phyloP scores from a whole-genome alignment of 2,888 invertebrate genomes.

The Andrena bucephala region DNA sequence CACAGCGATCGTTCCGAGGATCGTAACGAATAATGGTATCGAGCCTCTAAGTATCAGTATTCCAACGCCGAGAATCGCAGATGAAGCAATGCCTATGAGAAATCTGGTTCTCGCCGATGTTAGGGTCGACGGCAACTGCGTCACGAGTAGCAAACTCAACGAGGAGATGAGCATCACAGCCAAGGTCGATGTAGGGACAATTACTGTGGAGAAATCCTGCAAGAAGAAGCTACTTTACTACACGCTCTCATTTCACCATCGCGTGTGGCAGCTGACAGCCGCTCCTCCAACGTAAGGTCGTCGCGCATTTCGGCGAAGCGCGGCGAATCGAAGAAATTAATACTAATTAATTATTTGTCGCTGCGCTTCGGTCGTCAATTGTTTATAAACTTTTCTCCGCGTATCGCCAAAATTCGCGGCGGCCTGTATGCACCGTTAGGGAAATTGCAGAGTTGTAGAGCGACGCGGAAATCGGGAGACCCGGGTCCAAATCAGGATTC shows the following conservation, averaged over 20 bases:
- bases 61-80: conserved; percentile 87
- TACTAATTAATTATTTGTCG: too few relatives aligned
- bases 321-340: too few relatives aligned
- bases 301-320: too few relatives aligned
- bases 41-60: conserved; percentile 88
- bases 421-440: too few relatives aligned
- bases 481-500: too few relatives aligned
- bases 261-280: not conserved
- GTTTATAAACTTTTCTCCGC: too few relatives aligned
- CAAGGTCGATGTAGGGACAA: conserved; percentile 85
- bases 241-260: not conserved
- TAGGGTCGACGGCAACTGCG: conserved; percentile 79
- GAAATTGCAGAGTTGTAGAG: too few relatives aligned
- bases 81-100: conserved; percentile 87
- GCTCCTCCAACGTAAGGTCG: too few relatives aligned
- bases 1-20: conserved; percentile 90
- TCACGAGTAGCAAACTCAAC: conserved; percentile 87
- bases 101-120: conserved; percentile 74
- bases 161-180: conserved; percentile 88
- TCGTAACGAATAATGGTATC: conserved; percentile 89
- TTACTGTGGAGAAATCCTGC: conserved; percentile 86
- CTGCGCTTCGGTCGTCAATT: too few relatives aligned
- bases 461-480: too few relatives aligned
- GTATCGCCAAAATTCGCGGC: too few relatives aligned
- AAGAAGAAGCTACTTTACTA: conserved; percentile 20